Conservation (phyloP, 2,888 invertebrate genomes). For the Meliscaeva auricollis region DNA sequence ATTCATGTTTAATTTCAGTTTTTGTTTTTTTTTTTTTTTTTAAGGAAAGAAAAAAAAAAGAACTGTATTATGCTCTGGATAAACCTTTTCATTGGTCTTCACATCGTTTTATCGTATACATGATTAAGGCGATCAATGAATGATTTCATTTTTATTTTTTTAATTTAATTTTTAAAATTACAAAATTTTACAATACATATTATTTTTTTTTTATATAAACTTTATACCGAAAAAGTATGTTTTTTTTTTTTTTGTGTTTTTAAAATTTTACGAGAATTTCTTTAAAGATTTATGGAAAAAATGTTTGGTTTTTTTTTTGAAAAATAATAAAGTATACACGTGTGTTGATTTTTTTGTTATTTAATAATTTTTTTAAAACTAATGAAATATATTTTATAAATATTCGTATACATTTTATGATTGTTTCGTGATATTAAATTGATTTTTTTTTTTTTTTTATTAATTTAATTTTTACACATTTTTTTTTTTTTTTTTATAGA, state of each 20-base stretch:
- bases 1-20: constrained; percentile 53
- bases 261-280: constrained; percentile 54
- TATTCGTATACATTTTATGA: constrained; percentile 76
- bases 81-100: constrained; percentile 65
- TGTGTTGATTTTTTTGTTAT: constrained; percentile 49
- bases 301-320: constrained; percentile 21
- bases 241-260: constrained; percentile 31
- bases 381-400: constrained; percentile 64
- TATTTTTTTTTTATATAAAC: constrained; percentile 63
- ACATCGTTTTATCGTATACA: constrained; percentile 78
- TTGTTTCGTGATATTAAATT: constrained; percentile 74
- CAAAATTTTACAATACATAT: constrained; percentile 70
- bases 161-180: constrained; percentile 54
- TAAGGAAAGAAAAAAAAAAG: constrained; percentile 29
- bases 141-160: constrained; percentile 67
- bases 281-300: constrained; percentile 63
- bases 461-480: constrained; percentile 47
- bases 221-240: constrained; percentile 66
- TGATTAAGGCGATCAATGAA: constrained; percentile 79
- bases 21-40: constrained; percentile 30
- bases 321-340: constrained; percentile 66
- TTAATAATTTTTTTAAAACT: constrained; percentile 58
- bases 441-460: constrained; percentile 44
- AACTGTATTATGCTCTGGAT: constrained; percentile 51
- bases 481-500: constrained; percentile 34